Base-by-base conservation (phyloP, 1,140 invertebrate genomes). In the Argopecten irradians region DNA sequence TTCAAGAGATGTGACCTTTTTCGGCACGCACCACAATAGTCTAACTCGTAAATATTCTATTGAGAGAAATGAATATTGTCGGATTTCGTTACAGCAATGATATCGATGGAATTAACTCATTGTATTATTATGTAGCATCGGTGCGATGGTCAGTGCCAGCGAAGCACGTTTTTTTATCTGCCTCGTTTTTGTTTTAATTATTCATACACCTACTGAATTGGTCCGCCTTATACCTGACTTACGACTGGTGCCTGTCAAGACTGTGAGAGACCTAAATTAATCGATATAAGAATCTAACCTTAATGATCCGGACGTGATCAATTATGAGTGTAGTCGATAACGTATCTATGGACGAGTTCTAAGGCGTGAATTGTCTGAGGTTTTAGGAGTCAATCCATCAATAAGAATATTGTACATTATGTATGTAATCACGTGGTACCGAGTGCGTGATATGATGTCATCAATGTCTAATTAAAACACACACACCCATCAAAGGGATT, bases 401-500 rank as follows among this genome's bases (percentile, higher is more conserved):
- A 71, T 71, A 71, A 8, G 8, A 71, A 28, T 71, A 71, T n/a
- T 71, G 55, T 71, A 71, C 55, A 71, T 71, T 28, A 71, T 71
- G 55, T 71, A 71, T 71, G 55, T 71, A 28, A 71, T 71, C 55
- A 71, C 55, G 55, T 71, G 55, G 55, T 71, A 71, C 22, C 1
- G 11, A 1, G 55, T 71, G 55, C 55, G 55, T 71, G 55, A 71
- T 71, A n/a, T 71, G 55, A 71, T 71, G 55, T 71, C 55, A 71
- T 71, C 55, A 71, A 71, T 71, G n/a, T 28, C 55, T 71, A 71
- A 71, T 71, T 71, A 71, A 71, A 71, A 71, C 55, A n/a, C 55
- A 46, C 43, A 71, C 55, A 71, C 55, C 55, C 55, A 71, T 71
- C 55, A 71, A 71, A 71, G 55, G n/a, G 55, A 71, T 71, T 71